Percentiles rank a stretch among this genome's conserved stretches.
Conservation (phyloP, 2,113 vertebrate species). For the Stercorarius parasiticus region DNA sequence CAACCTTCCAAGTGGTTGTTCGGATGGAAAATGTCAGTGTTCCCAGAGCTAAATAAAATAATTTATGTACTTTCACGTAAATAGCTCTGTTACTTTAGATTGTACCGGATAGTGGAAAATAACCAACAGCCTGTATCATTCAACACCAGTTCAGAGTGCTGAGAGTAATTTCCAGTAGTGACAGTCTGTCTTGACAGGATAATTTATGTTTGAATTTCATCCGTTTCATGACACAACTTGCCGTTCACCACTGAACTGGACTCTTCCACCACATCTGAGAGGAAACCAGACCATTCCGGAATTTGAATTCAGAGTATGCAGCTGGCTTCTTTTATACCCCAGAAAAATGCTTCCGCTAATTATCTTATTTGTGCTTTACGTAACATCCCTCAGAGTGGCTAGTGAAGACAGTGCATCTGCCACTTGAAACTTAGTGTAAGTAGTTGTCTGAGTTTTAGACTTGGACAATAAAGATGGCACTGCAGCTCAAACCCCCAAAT, state of each 20-base stretch:
- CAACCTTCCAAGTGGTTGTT: neutral
- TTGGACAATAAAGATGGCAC: neutral
- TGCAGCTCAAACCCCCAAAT: neutral
- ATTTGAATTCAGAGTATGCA: neutral
- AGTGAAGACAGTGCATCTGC: neutral
- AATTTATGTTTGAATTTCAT: neutral
- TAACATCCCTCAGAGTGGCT: neutral
- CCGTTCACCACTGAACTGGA: neutral
- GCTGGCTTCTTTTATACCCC: neutral
- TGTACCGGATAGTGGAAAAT: neutral
- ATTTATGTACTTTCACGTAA: neutral
- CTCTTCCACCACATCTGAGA: neutral
- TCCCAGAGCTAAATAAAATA: neutral
- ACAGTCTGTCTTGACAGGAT: neutral
- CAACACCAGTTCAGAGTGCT: neutral
- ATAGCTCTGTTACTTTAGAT: neutral
- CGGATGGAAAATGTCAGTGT: neutral
- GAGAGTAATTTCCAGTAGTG: neutral
- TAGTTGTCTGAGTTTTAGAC: neutral
- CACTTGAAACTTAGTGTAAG: neutral
- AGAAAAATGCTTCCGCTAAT: neutral
- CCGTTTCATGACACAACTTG: neutral
- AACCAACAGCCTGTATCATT: neutral
- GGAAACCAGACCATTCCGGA: neutral
- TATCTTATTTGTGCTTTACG: neutral